Base-by-base conservation (phyloP, 2,797 vertebrate genomes). In the Phyllotis vaccarum region DNA sequence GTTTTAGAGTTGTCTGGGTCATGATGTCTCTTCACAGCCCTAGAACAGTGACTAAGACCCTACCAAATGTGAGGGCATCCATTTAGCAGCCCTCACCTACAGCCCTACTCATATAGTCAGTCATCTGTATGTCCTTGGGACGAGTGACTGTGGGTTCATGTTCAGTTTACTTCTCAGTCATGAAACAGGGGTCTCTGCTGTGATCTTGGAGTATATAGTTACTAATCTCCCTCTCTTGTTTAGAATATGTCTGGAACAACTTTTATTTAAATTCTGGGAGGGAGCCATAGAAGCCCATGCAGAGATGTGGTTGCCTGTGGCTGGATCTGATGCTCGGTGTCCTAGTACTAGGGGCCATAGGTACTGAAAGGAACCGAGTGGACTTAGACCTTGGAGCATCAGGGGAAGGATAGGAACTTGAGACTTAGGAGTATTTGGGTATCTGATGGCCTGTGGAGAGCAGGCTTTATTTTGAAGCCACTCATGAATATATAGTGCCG, bases 391-490 rank as follows among this genome's bases (percentile, higher is more conserved):
- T 94, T 7, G 31, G 54, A 49, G 88, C 75, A 6, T 27, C 31
- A 54, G 56, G 76, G 74, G 80, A 31, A 78, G 89, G 54, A 29
- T 37, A 74, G 70, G 68, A 91, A 43, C 79, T 70, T 64, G 49
- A 60, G 34, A 21, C 43, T 76, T 21, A 1, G 21, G 40, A 83
- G 62, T 27, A 74, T 68, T 93, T 31, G n/a, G 82, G 5, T 43
- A 85, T 76, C 46, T 75, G 85, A 85, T 89, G 90, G 37, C 54
- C 62, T 31, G 5, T 75, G 54, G 49, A 46, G 54, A 58, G 29
- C 54, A 74, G 11, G 40, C 43, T 96, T 93, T 93, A 81, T 94
- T 96, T 93, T 95, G 94, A 94, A 94, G 62, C 58, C 58, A 34
- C 19, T 34, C 2, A 3, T 66, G 76, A 40, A 40, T 43, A 40